A percentile compares a stretch with the other conserved stretches of the same genome.
Conservation (phyloP, 2,113 vertebrate species). For the Corythornis madagascariensis region DNA sequence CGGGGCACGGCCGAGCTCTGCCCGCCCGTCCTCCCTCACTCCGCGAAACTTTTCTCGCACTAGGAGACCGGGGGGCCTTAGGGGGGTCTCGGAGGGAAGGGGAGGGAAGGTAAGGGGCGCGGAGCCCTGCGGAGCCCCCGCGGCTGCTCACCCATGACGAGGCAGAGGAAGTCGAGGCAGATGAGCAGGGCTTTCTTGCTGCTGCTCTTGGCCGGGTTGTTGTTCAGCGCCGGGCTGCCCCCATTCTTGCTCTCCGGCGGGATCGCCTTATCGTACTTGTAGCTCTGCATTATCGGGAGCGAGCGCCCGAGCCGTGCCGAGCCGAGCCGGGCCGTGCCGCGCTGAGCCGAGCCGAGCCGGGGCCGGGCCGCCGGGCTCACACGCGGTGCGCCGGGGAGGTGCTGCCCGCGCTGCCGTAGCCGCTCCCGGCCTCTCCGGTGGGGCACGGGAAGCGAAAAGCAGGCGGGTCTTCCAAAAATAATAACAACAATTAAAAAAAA, state of each 20-base stretch:
- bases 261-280: slow-evolving; percentile 98
- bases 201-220: slow-evolving; percentile 81
- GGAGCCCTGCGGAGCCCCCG: not conserved
- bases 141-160: slow-evolving; percentile 88
- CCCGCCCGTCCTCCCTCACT: not conserved
- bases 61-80: not conserved
- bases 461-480: not conserved
- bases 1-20: not conserved
- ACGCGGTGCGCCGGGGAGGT: not conserved
- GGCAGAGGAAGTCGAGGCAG: slow-evolving; percentile 91
- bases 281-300: slow-evolving; percentile 87
- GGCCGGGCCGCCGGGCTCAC: not conserved
- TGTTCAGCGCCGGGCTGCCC: slow-evolving; percentile 88
- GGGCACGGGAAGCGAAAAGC: not conserved
- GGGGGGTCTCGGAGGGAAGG: too few species aligned
- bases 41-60: not conserved
- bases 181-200: slow-evolving; percentile 89
- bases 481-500: not conserved
- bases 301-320: not conserved
- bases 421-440: not conserved
- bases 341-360: not conserved
- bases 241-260: slow-evolving; percentile 94
- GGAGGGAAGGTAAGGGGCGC: not conserved
- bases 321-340: not conserved
- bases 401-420: not conserved